Base-by-base conservation (phyloP, 2,888 invertebrate species). In the Magallana nippona region DNA sequence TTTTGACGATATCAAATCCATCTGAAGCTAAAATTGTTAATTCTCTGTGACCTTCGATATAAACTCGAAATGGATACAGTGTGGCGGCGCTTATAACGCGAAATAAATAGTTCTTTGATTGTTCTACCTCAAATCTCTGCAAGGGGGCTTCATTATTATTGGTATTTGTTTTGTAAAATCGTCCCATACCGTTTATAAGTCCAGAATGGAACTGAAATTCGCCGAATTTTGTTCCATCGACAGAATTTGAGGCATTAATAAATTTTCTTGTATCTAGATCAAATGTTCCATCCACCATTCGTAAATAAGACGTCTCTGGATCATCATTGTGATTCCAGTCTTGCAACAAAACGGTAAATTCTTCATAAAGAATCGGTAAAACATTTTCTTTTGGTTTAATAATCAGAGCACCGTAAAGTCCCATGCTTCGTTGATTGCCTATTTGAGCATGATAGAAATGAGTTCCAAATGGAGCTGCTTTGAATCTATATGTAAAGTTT, bases 361-460 rank as follows among this genome's bases (percentile, higher is more conserved):
- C 57, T 10, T 79, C 19, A 32, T 56, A 5, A 8, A 60, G 60
- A 27, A n/a, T 55, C 15, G 82, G 13, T 15, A 60, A 32, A 27
- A 44, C 17, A 32, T 56, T 8, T 19, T 22, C 22, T 60, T 55
- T 83, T 13, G n/a, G 62, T 19, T 84, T 63, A 1, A 91, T 85
- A 56, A 90, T 87, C 11, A 91, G 71, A 0, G 89, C 86, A 2
- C 91, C 91, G 78, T 86, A 86, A 10, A 91, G 78, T 2, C 91
- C 91, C 85, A 87, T 87, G 15, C 84, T 85, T 71, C 89, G 84
- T 83, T 91, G 91, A 77, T 87, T 84, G 1, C 86, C 87, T 8
- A 90, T 84, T 83, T 91, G 90, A 10, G 90, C 86, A 83, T 91
- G 90, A 79, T 89, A 91, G 86, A 89, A 88, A 79, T 60, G 78